Percentiles rank a stretch among this genome's conserved stretches.
Conservation (phyloP, 2,797 vertebrate genomes). For the Ctenopoma kingsleyae region DNA sequence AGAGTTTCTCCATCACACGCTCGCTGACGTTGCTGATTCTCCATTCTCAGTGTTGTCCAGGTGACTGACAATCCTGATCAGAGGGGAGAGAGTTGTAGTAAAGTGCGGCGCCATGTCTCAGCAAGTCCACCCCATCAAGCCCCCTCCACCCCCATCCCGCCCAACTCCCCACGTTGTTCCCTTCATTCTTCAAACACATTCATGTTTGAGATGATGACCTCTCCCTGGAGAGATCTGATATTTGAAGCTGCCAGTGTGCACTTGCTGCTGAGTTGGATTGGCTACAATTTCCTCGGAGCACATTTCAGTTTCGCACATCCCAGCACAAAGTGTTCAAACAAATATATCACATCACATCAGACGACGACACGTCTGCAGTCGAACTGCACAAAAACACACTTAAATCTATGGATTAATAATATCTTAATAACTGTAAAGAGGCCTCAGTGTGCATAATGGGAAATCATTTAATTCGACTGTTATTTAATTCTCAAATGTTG, state of each 20-base stretch:
- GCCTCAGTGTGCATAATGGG: not conserved
- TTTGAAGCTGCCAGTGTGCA: constrained; percentile 21
- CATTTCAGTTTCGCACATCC: constrained; percentile 6
- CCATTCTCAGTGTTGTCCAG: constrained; percentile 46
- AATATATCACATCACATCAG: not conserved
- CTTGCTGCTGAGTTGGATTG: not conserved
- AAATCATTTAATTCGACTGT: not conserved
- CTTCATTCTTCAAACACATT: constrained; percentile 37
- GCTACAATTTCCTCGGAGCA: not conserved
- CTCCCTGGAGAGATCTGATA: constrained; percentile 19
- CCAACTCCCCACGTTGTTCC: constrained; percentile 4
- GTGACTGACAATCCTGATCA: constrained; percentile 51
- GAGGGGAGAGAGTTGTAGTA: constrained; percentile 18
- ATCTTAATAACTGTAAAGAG: not conserved
- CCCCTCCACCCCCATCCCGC: not conserved
- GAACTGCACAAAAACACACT: not conserved
- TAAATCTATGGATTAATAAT: not conserved
- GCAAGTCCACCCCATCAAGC: not conserved
- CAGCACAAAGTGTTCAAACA: not conserved
- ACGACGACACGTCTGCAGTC: not conserved
- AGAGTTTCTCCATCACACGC: constrained; percentile 52
- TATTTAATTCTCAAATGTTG: not conserved
- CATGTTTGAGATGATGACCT: constrained; percentile 39
- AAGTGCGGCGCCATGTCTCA: not conserved
- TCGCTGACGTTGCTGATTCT: constrained; percentile 51